These are phyloP conservation scores for Conistra vaccinii DNA, from an alignment of 2,888 invertebrate genomes.

Conservation along the genomic window DNA sequence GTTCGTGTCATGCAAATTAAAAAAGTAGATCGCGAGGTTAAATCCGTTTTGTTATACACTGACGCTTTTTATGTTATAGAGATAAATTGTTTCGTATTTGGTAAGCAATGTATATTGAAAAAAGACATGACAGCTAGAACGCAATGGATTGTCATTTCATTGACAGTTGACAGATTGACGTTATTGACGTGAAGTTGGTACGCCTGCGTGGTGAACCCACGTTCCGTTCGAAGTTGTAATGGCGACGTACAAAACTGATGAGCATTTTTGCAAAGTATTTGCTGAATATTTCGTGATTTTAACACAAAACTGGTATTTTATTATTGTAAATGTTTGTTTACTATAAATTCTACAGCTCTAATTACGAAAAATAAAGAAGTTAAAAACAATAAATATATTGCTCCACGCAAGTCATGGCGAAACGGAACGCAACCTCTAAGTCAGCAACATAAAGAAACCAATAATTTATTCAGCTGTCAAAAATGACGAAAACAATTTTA, in stretches of 20 bases:
- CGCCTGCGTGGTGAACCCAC: slow-evolving; percentile 53
- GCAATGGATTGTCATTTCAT: slow-evolving; percentile 15
- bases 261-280: neutral
- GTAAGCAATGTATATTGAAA: slow-evolving; percentile 20
- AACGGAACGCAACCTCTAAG: slow-evolving; percentile 64
- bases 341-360: neutral
- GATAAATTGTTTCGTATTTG: neutral
- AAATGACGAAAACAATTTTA: slow-evolving; percentile 69
- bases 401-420: neutral
- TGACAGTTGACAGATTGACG: slow-evolving; percentile 41
- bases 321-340: neutral
- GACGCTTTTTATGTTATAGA: neutral
- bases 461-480: slow-evolving; percentile 67
- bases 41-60: slow-evolving; percentile 15
- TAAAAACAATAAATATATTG: neutral
- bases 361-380: neutral
- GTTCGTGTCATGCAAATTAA: slow-evolving; percentile 25
- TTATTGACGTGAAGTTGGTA: slow-evolving; percentile 58
- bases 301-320: rapidly evolving
- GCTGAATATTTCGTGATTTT: rapidly evolving
- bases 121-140: slow-evolving; percentile 14
- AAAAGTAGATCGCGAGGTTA: slow-evolving; percentile 30
- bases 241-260: neutral
- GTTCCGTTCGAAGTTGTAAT: slow-evolving; percentile 44
- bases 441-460: slow-evolving; percentile 59